Percentiles rank a stretch among this genome's conserved stretches.
These are phyloP conservation scores for Peromyscus attwateri DNA, from an alignment of 2,797 vertebrate species.

Conservation along the genomic window DNA sequence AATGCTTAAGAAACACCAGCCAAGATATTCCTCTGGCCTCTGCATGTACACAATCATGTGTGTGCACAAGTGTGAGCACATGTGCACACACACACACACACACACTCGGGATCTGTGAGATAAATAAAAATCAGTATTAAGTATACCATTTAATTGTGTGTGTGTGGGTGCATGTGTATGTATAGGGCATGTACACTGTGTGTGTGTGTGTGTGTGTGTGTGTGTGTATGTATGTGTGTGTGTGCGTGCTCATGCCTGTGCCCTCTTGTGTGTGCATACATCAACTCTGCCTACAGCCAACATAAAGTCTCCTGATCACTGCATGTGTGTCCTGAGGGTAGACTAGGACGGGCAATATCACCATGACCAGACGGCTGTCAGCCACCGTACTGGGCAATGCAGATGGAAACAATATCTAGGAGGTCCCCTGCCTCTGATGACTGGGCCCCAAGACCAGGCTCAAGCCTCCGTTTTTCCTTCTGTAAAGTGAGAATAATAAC, in stretches of 20 bases:
- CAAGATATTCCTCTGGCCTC: not conserved
- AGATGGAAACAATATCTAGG: rapidly evolving
- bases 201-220: not conserved
- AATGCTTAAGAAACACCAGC: not conserved
- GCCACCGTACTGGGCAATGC: not conserved
- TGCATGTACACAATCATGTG: not conserved
- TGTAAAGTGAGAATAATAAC: not conserved
- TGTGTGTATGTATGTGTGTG: not conserved
- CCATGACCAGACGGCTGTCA: not conserved
- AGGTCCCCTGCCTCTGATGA: not conserved
- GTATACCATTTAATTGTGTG: not conserved
- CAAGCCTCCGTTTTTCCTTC: not conserved
- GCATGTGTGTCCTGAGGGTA: not conserved
- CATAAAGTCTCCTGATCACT: not conserved
- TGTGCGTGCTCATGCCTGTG: rapidly evolving
- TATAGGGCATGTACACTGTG: not conserved
- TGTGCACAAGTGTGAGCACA: too few relatives aligned
- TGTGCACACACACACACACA: not conserved
- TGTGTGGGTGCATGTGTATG: not conserved
- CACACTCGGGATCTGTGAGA: not conserved
- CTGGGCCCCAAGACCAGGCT: not conserved
- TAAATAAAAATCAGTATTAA: not conserved
- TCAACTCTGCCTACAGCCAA: not conserved
- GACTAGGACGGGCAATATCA: not conserved
- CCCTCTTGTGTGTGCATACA: rapidly evolving